Evolutionary conservation across 2,113 vertebrate species (phyloP).

Genomic region (Pantherophis guttatus): DNA sequence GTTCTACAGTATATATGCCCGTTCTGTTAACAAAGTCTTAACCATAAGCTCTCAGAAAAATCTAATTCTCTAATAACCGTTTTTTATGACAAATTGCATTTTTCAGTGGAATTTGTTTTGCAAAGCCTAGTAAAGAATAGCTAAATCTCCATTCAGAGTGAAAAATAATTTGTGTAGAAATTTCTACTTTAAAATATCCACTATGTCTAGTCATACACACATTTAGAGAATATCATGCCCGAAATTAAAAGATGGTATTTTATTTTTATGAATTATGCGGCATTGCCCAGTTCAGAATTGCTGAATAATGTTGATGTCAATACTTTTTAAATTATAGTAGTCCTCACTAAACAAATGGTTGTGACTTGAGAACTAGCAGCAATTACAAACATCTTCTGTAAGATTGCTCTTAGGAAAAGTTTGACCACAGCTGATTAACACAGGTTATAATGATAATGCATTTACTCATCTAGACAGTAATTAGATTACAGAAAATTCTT

Average conservation of each 20-base stretch:
- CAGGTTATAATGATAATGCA: rapidly evolving
- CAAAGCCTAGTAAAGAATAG: rapidly evolving
- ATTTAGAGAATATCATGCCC: background rate
- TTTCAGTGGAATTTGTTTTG: background rate
- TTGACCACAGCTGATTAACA: background rate
- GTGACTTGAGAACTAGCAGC: background rate
- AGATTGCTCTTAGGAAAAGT: rapidly evolving
- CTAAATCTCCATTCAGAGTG: background rate
- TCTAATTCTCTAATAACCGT: background rate
- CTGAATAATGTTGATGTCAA: background rate
- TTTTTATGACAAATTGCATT: background rate
- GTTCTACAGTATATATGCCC: background rate
- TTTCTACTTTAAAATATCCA: background rate
- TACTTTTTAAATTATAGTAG: background rate
- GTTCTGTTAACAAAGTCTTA: background rate
- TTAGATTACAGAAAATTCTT: background rate
- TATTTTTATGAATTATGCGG: background rate
- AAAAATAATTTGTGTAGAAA: background rate
- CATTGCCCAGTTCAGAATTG: background rate
- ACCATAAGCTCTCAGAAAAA: background rate
- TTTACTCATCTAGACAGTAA: background rate
- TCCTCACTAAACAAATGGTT: background rate
- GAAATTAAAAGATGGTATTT: background rate
- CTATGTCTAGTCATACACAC: background rate
- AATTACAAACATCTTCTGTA: background rate